These are phyloP conservation scores for Eufriesea mexicana DNA, from an alignment of 1,140 invertebrate species.

Conservation along the genomic window DNA sequence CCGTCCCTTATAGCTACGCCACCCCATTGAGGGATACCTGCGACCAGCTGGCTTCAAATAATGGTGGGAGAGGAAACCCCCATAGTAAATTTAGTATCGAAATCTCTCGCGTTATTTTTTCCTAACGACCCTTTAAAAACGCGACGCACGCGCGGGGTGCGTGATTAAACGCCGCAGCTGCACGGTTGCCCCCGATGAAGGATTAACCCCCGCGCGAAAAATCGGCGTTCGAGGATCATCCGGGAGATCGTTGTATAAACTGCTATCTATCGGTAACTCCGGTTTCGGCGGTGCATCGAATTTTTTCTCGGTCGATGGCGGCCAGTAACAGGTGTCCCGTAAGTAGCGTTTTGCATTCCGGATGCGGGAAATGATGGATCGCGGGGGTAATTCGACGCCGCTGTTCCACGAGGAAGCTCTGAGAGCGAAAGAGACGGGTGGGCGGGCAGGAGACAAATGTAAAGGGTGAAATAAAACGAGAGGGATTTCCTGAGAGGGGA, in stretches of 20 bases:
- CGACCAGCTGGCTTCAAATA: no score
- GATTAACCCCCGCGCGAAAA: not conserved
- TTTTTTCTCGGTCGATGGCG: slow-evolving; percentile 10
- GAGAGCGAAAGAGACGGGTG: not conserved
- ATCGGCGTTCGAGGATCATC: not conserved
- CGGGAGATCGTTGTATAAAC: not conserved
- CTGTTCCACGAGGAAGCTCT: slow-evolving; percentile 11
- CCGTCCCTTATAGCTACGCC: no score
- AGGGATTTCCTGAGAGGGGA: not conserved
- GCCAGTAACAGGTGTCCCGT: slow-evolving; percentile 50
- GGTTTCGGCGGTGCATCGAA: slow-evolving; percentile 9
- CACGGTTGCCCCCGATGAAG: no score
- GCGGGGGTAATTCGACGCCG: slow-evolving; percentile 36
- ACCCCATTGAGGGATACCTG: no score
- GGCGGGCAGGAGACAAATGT: not conserved
- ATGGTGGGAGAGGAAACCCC: no score
- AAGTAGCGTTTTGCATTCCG: slow-evolving; percentile 51
- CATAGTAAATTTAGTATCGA: no score
- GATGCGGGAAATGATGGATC: slow-evolving; percentile 40
- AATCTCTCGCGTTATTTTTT: no score
- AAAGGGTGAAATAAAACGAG: slow-evolving; percentile 24
- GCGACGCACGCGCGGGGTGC: no score
- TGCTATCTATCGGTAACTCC: not conserved
- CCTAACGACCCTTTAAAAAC: no score
- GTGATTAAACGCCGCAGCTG: no score